Conservation (phyloP, 2,113 vertebrate species). For the Microtus richardsoni region DNA sequence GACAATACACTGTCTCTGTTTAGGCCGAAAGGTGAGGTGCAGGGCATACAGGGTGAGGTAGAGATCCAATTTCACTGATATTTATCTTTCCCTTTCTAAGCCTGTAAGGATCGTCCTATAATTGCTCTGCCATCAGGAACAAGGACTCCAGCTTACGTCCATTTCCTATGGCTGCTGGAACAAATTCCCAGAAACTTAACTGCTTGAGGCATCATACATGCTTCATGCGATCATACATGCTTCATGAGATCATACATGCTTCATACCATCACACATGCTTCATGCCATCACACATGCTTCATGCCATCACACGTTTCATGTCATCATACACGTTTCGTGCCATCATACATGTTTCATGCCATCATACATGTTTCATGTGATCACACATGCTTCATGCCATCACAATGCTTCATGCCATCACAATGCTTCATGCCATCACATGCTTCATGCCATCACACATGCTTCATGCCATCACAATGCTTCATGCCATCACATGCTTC, state of each 20-base stretch:
- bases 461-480: too few relatives aligned
- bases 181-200: neutral
- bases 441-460: too few relatives aligned
- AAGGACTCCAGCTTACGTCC: too few relatives aligned
- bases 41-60: neutral
- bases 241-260: too few relatives aligned
- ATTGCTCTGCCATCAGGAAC: neutral
- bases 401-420: too few relatives aligned
- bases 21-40: neutral
- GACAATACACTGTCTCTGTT: neutral
- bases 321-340: too few relatives aligned
- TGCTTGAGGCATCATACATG: neutral
- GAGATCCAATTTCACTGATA: neutral
- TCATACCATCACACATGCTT: too few relatives aligned
- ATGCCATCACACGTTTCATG: too few relatives aligned
- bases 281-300: too few relatives aligned
- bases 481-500: neutral
- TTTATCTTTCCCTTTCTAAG: accelerated
- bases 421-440: too few relatives aligned
- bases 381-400: neutral
- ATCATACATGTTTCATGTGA: neutral
- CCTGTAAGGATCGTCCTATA: neutral
- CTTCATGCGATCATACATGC: neutral
- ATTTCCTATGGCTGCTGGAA: neutral
- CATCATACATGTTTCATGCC: too few relatives aligned